Evolutionary conservation across 2,888 invertebrate species (phyloP), one percentile per base, ranked within the genome.

Genomic region (Serripes groenlandicus): DNA sequence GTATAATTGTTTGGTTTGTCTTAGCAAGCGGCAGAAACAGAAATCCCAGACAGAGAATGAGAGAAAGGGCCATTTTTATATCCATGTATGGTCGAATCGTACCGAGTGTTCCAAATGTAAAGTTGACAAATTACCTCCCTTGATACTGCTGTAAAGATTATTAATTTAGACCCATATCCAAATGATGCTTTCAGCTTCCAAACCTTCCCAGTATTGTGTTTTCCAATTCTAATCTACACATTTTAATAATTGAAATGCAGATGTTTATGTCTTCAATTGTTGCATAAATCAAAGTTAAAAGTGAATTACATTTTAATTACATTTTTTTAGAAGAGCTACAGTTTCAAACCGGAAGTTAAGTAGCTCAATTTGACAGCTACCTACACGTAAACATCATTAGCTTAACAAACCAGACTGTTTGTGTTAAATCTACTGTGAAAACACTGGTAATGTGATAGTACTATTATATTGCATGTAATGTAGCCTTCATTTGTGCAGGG

Each of bases 21-120:
- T 84, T 82, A 34, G 84, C 79, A 35, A 84, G 75, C 15, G 86
- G 86, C 23, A 86, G 64, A 75, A 84, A 86, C 11, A 86, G 60
- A 69, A 86, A 77, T 28, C 81, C 69, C 28, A 78, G 60, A 75
- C 76, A 72, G 52, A 86, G 52, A 56, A 78, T 73, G 28, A 75
- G 62, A 28, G 75, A 26, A 37, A 75, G 75, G 34, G 77, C 76
- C 81, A 81, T 81, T 54, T 28, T 35, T 52, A 60, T 58, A 21
- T 32, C 26, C 18, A 30, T 26, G 18, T 42, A 37, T 23, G 52
- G 37, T 49, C 4, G 62, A 62, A 32, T 37, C 70, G 23, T 52
- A 49, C 68, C 32, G 30, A 75, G 35, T 18, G 26, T 32, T 68
- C 75, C 75, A 58, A 26, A 37, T 68, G 37, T 18, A n/a, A 49